A percentile compares a stretch with the other conserved stretches of the same genome.
These are phyloP conservation scores for Pelagia noctiluca DNA, from an alignment of 30 jellyfish, hydroid and myxozoan species.

Conservation along the genomic window DNA sequence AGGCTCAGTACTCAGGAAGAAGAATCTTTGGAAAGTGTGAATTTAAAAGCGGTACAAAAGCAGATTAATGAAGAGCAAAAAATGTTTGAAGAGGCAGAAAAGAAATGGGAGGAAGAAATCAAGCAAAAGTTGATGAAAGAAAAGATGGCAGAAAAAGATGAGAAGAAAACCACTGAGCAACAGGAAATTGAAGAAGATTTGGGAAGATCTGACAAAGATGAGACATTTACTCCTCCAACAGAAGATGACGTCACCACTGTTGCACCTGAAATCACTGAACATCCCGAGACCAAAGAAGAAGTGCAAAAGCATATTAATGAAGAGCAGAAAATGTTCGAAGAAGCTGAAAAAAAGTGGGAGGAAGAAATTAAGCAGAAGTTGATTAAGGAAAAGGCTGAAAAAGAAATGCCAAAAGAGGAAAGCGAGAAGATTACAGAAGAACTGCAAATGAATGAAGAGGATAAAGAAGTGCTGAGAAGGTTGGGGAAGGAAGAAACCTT, in stretches of 20 bases:
- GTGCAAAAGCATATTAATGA: conserved; percentile 16
- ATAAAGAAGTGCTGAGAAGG: too few relatives aligned
- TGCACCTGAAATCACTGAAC: conserved; percentile 13
- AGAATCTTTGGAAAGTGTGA: background rate
- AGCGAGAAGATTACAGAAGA: conserved; percentile 38
- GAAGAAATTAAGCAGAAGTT: conserved; percentile 48
- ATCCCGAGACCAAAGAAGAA: too few relatives aligned
- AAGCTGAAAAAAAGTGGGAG: conserved; percentile 71
- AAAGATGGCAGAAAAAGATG: conserved; percentile 9
- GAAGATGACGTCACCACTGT: conserved; percentile 9
- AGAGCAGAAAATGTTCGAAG: conserved; percentile 54
- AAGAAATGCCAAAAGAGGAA: conserved; percentile 19
- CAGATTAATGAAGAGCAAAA: conserved; percentile 37
- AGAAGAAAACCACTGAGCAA: conserved; percentile 38
- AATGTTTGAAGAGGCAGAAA: conserved; percentile 8
- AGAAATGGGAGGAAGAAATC: conserved; percentile 38
- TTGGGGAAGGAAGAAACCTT: conserved; percentile 20
- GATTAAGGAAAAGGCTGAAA: conserved; percentile 37
- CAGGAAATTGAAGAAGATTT: conserved; percentile 29
- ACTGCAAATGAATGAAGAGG: conserved; percentile 40
- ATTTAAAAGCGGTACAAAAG: conserved; percentile 28
- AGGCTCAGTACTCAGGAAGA: conserved; percentile 1
- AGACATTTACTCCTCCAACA: conserved; percentile 22
- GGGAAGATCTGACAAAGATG: conserved; percentile 40
- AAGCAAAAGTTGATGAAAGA: too few relatives aligned